Conservation (phyloP, 2,888 invertebrate species). For the Sarcophaga carnaria region DNA sequence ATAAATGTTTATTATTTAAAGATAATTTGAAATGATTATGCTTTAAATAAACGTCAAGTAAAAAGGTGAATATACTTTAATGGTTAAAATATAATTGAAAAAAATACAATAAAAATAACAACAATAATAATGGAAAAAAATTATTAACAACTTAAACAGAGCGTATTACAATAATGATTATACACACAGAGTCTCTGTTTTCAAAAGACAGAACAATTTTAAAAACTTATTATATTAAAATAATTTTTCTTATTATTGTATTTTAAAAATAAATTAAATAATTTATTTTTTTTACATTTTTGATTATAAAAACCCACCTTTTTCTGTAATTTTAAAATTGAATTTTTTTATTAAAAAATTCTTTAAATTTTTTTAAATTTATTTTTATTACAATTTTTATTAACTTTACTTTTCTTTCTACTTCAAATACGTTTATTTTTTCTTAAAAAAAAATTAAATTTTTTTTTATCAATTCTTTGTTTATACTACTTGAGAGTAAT, state of each 20-base stretch:
- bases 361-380: background rate
- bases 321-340: background rate
- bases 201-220: no score
- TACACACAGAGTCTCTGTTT: background rate
- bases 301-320: slow-evolving; percentile 43
- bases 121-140: background rate
- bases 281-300: background rate
- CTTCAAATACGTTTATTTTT: background rate
- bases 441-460: background rate
- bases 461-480: background rate
- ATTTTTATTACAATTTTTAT: background rate
- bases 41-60: background rate
- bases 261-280: slow-evolving; percentile 2
- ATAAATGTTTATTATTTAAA: slow-evolving; percentile 26
- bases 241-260: background rate
- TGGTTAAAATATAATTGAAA: background rate
- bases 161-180: slow-evolving; percentile 6
- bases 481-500: slow-evolving; percentile 15
- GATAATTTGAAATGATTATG: slow-evolving; percentile 23
- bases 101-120: background rate
- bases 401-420: no score
- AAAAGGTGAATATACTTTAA: slow-evolving; percentile 2
- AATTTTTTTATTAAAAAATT: background rate
- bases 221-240: background rate
- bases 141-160: slow-evolving; percentile 23